phyloP scores from a whole-genome alignment of 1,140 invertebrate genomes.

The Neodiprion pinetum region DNA sequence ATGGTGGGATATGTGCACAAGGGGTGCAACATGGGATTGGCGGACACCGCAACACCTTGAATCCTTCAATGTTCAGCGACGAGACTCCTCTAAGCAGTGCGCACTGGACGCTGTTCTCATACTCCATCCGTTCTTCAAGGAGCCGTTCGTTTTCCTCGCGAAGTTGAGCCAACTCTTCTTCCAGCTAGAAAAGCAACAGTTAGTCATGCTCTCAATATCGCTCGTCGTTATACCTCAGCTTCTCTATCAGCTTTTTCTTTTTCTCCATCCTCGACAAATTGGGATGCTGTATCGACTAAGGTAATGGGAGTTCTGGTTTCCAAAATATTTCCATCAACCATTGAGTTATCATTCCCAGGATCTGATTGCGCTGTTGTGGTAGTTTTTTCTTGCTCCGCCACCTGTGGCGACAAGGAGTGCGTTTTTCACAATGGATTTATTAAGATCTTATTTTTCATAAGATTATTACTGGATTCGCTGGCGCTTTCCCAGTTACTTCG shows the following conservation, averaged over 20 bases:
- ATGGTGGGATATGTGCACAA: constrained; percentile 35
- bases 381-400: no score
- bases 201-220: neutral
- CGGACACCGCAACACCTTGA: constrained; percentile 48
- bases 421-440: no score
- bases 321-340: no score
- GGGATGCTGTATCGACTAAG: neutral
- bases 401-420: no score
- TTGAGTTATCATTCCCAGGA: no score
- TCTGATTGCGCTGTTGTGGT: no score
- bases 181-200: constrained; percentile 34
- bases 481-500: no score
- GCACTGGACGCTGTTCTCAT: constrained; percentile 53
- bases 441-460: no score
- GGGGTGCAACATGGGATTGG: constrained; percentile 43
- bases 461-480: no score
- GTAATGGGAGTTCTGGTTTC: no score
- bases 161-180: constrained; percentile 41
- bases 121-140: constrained; percentile 48
- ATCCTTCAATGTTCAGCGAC: constrained; percentile 50
- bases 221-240: neutral
- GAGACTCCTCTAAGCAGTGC: constrained; percentile 54
- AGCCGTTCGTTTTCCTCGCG: constrained; percentile 50
- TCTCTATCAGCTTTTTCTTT: neutral
- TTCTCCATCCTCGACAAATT: neutral